A percentile compares a stretch with the other conserved stretches of the same genome.
These are phyloP conservation scores for Belonocnema kinseyi DNA, from an alignment of 1,140 invertebrate species.

Conservation along the genomic window DNA sequence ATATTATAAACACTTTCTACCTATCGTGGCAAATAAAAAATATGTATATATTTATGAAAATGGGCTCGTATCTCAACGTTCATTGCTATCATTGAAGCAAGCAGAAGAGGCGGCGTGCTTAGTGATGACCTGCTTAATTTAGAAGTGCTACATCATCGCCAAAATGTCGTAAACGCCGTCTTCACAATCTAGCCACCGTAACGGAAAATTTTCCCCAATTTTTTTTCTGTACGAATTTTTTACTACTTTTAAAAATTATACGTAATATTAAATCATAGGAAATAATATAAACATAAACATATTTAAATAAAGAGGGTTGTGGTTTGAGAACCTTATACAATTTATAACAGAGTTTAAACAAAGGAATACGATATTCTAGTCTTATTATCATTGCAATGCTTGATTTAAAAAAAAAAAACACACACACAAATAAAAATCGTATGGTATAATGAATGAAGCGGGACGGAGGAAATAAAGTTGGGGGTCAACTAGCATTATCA, in stretches of 20 bases:
- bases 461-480: neutral
- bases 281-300: neutral
- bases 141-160: constrained; percentile 35
- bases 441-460: too few relatives aligned
- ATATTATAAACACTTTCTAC: too few relatives aligned
- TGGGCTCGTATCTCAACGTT: too few relatives aligned
- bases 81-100: constrained; percentile 12
- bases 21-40: too few relatives aligned
- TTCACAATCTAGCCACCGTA: too few relatives aligned
- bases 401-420: neutral
- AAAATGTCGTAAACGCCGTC: constrained; percentile 8
- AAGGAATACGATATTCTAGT: neutral
- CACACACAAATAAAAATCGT: constrained; percentile 1
- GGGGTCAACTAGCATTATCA: constrained; percentile 14
- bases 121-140: constrained; percentile 36
- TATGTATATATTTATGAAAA: too few relatives aligned
- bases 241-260: too few relatives aligned
- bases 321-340: too few relatives aligned
- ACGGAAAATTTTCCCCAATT: neutral
- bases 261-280: neutral
- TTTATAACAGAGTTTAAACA: neutral
- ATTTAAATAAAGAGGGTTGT: neutral
- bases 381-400: neutral
- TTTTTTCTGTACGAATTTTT: too few relatives aligned
- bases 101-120: neutral